phyloP scores from a whole-genome alignment of 1,140 invertebrate species.

The Pogonomyrmex californicus region DNA sequence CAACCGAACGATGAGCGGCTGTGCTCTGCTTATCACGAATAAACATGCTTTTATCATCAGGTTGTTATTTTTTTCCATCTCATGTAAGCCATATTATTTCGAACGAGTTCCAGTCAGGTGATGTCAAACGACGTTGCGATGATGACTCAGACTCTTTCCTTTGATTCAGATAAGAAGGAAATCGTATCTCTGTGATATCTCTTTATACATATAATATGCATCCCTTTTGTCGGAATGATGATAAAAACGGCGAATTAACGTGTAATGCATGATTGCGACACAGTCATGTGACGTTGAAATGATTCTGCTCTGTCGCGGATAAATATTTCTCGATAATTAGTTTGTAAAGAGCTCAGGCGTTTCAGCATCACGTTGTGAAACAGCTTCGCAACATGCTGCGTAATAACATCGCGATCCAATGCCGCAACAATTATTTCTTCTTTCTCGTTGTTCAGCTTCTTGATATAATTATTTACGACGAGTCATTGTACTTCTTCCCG shows the following conservation, averaged over 20 bases:
- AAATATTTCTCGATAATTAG: conserved; percentile 17
- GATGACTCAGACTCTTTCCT: conserved; percentile 50
- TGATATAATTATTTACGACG: conserved; percentile 24
- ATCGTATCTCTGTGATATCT: neutral
- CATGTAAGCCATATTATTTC: conserved; percentile 27
- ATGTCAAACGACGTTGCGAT: neutral
- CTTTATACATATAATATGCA: neutral
- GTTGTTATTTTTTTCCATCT: conserved; percentile 11
- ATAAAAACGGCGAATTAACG: conserved; percentile 16
- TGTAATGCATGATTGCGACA: neutral
- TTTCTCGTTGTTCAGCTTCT: neutral
- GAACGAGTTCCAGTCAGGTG: neutral
- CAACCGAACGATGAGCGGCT: conserved; percentile 9
- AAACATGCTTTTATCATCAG: conserved; percentile 50
- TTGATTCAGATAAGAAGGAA: conserved; percentile 53
- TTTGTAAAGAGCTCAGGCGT: neutral
- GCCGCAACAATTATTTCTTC: neutral
- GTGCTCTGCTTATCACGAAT: conserved; percentile 42
- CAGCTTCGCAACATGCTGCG: neutral
- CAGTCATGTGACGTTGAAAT: neutral
- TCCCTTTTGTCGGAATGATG: conserved; percentile 1
- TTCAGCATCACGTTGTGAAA: neutral
- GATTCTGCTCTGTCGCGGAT: neutral
- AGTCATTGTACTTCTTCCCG: conserved; percentile 8
- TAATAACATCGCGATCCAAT: conserved; percentile 1